Base-by-base conservation (phyloP, 2,113 vertebrate genomes). In the Pollachius pollachius region DNA sequence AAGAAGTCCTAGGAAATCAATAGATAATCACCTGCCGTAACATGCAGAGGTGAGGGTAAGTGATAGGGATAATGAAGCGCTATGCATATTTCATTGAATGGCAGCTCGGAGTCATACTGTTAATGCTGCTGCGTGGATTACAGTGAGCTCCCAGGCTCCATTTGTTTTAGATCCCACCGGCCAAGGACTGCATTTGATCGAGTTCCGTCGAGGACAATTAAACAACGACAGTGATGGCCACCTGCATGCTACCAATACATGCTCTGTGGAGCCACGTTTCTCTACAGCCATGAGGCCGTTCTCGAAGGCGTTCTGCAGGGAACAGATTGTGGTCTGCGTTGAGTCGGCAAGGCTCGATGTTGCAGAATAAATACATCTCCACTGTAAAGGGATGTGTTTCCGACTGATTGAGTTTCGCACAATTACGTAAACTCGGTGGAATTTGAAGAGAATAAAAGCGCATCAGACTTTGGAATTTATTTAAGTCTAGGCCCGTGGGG, bases 1-100 rank as follows among this genome's bases (percentile, higher is more conserved):
- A 72, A 74, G 57, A 73, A 70, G 72, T 74, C 64, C 41, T 0
- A 23, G 0, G 34, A 56, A 60, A 79, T 68, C 30, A 15, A n/a
- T 67, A 64, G 19, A 8, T 63, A 68, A 71, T 57, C 6, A 54
- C 60, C 67, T 72, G 74, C 69, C 72, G 70, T 72, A 80, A 66
- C 62, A 13, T 21, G 21, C 3, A 5, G 54, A 67, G 66, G 63
- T 68, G 70, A 81, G 70, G 2, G 71, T 81, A 66, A 41, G 52
- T 52, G 66, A 77, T 72, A 9, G 30, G 15, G 52, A 69, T 69
- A 73, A 64, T 80, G 71, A 75, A 71, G 80, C 76, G 61, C 72
- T 59, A 66, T 84, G 84, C 81, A 85, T 85, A 82, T 84, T 89
- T 88, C 63, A 88, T 80, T 66, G 71, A 73, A 62, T 23, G 62